Conservation (phyloP, 2,888 invertebrate species). For the Epinotia ramella region DNA sequence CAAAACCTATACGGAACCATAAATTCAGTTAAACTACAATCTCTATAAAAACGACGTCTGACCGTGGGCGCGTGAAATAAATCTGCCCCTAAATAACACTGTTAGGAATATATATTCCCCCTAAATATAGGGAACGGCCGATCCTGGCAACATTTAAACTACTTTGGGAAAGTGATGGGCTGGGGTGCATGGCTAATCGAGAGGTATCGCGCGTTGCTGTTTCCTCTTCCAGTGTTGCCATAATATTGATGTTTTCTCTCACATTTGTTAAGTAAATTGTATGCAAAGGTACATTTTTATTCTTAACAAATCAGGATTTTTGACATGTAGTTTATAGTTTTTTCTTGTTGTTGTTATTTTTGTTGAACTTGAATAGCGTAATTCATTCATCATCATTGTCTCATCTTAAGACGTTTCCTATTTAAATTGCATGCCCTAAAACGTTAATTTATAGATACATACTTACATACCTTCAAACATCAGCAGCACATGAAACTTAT, state of each 20-base stretch:
- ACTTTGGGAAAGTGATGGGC: slow-evolving; percentile 57
- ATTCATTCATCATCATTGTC: no score
- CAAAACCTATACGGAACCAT: slow-evolving; percentile 48
- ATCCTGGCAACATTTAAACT: slow-evolving; percentile 71
- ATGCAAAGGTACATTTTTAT: no score
- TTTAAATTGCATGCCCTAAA: no score
- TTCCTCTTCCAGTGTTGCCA: slow-evolving; percentile 42
- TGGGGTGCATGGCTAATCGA: slow-evolving; percentile 57
- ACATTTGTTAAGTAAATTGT: background rate
- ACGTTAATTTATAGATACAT: no score
- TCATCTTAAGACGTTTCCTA: no score
- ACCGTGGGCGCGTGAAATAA: slow-evolving; percentile 66
- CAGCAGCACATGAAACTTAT: no score
- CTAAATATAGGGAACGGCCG: slow-evolving; percentile 58
- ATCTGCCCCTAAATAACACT: slow-evolving; percentile 72
- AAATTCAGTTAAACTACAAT: slow-evolving; percentile 52
- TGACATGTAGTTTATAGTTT: no score
- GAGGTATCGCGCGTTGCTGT: slow-evolving; percentile 46
- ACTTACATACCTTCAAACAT: no score
- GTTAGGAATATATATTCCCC: slow-evolving; percentile 72
- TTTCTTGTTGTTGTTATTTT: no score
- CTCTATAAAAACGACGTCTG: slow-evolving; percentile 56
- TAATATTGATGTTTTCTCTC: slow-evolving; percentile 17
- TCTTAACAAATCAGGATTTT: no score
- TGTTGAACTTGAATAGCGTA: no score